Evolutionary conservation across 2,113 vertebrate genomes (phyloP).

Genomic region (Ancistrus triradiatus): DNA sequence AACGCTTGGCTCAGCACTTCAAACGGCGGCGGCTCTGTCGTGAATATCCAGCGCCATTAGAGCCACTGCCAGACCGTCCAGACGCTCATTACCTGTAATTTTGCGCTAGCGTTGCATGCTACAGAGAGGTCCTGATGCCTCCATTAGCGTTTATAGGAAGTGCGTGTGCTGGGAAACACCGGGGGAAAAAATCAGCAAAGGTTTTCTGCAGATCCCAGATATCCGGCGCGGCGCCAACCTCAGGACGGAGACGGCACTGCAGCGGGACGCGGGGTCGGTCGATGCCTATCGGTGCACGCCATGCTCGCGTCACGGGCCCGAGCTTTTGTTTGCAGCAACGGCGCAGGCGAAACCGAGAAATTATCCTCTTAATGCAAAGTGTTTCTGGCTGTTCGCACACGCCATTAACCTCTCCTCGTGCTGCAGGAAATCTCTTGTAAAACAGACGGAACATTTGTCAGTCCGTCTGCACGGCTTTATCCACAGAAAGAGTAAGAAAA

Average conservation of each 20-base stretch:
- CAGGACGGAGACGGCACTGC: conserved; percentile 28
- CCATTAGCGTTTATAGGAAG: conserved; percentile 18
- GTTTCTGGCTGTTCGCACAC: conserved; percentile 50
- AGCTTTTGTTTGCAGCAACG: conserved; percentile 57
- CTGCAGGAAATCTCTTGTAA: conserved; percentile 25
- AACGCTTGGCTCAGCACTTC: conserved; percentile 40
- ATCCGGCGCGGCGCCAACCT: conserved; percentile 27
- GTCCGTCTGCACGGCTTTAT: conserved; percentile 20
- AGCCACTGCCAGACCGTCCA: conserved; percentile 50
- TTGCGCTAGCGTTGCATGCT: conserved; percentile 51
- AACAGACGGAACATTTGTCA: conserved; percentile 30
- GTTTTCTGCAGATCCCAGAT: conserved; percentile 33
- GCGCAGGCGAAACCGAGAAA: conserved; percentile 62
- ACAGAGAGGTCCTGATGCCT: conserved; percentile 42
- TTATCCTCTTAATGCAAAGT: conserved; percentile 61
- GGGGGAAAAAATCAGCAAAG: background rate
- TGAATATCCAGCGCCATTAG: conserved; percentile 49
- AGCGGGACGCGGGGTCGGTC: background rate
- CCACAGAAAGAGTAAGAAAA: background rate
- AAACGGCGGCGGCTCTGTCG: conserved; percentile 49
- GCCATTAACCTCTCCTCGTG: conserved; percentile 39
- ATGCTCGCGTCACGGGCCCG: conserved; percentile 46
- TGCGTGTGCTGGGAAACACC: conserved; percentile 7
- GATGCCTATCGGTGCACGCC: conserved; percentile 40
- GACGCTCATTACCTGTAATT: conserved; percentile 52